phyloP scores from a whole-genome alignment of 2,888 invertebrate genomes.

The Cyclophora albipunctata region DNA sequence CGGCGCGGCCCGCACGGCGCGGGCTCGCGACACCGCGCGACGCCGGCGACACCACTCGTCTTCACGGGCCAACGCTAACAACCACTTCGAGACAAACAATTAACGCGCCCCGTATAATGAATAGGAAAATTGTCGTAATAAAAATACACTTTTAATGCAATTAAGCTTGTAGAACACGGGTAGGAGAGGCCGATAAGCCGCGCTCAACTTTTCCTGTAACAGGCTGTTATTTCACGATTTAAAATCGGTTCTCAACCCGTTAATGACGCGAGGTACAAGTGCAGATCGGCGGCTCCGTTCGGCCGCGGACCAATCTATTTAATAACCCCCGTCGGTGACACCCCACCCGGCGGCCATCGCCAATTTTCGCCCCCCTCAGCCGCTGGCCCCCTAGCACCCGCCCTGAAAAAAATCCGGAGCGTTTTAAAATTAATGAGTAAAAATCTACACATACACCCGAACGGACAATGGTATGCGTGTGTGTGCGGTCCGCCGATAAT shows the following conservation, averaged over 20 bases:
- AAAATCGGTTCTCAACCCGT: constrained; percentile 74
- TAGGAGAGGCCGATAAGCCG: constrained; percentile 63
- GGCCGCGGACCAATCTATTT: constrained; percentile 77
- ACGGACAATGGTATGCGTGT: constrained; percentile 53
- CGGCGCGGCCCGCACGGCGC: neutral
- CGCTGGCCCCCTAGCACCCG: constrained; percentile 65
- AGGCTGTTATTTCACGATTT: constrained; percentile 75
- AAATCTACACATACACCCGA: constrained; percentile 73
- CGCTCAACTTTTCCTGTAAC: constrained; percentile 73
- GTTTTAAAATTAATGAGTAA: constrained; percentile 78
- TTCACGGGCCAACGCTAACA: neutral
- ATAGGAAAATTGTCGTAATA: constrained; percentile 38
- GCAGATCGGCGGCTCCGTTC: constrained; percentile 75
- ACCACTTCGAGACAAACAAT: constrained; percentile 9
- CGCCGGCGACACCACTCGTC: constrained; percentile 1
- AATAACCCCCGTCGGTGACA: constrained; percentile 75
- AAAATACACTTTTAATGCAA: constrained; percentile 61
- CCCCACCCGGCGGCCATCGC: constrained; percentile 75
- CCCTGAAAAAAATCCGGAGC: constrained; percentile 76
- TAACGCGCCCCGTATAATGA: constrained; percentile 27
- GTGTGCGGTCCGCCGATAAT: constrained; percentile 61
- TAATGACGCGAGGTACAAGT: constrained; percentile 76
- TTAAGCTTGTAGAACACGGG: constrained; percentile 60
- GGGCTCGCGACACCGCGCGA: no score
- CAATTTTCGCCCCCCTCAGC: constrained; percentile 64